A percentile compares a stretch with the other conserved stretches of the same genome.
These are phyloP conservation scores for Mormyrus hasselquistii DNA, from an alignment of 2,797 vertebrate species.

Conservation along the genomic window DNA sequence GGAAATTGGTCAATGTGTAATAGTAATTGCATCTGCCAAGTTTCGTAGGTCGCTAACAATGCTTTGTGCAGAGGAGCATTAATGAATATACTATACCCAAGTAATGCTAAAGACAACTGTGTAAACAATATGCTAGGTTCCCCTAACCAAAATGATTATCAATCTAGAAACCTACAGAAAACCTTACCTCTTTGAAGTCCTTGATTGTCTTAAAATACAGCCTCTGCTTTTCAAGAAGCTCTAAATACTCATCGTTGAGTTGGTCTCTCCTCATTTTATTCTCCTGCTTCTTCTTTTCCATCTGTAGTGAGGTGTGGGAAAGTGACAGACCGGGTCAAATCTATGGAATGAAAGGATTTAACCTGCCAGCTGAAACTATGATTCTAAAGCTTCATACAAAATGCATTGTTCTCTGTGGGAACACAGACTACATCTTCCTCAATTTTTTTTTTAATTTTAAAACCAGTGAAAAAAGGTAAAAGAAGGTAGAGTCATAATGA, in stretches of 20 bases:
- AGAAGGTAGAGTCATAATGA: neutral
- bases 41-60: neutral
- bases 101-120: neutral
- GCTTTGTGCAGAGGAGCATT: neutral
- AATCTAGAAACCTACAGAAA: neutral
- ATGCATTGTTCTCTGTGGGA: neutral
- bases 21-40: neutral
- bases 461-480: neutral
- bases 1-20: neutral
- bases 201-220: constrained; percentile 98
- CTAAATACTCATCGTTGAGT: constrained; percentile 90
- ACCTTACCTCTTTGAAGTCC: constrained; percentile 93
- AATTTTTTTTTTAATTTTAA: neutral
- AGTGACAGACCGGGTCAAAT: neutral
- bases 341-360: neutral
- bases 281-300: constrained; percentile 98
- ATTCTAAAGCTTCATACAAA: neutral
- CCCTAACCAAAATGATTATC: neutral
- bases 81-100: neutral
- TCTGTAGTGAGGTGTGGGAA: constrained; percentile 51
- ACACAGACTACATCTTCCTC: neutral
- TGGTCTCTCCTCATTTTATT: constrained; percentile 98
- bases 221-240: constrained; percentile 90
- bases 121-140: neutral
- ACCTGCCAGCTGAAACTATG: neutral